phyloP scores from a whole-genome alignment of 2,113 vertebrate species.

The Anser brachyrhynchus region DNA sequence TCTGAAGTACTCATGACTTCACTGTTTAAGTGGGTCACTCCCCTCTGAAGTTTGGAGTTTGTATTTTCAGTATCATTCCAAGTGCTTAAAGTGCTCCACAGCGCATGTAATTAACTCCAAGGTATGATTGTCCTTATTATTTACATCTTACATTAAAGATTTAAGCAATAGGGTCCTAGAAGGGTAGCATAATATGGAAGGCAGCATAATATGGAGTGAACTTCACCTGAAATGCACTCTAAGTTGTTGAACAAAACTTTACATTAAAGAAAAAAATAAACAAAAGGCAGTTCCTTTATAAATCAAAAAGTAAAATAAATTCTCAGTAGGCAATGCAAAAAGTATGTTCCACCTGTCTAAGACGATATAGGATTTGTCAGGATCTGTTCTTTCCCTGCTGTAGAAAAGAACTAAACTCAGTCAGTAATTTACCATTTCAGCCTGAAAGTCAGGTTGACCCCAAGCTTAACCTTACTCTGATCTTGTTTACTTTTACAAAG shows the following conservation, averaged over 20 bases:
- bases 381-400: conserved; percentile 30
- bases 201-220: neutral
- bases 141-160: neutral
- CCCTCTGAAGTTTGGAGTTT: neutral
- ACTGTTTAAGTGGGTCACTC: neutral
- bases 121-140: neutral
- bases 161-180: neutral
- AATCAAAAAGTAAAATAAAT: conserved; percentile 48
- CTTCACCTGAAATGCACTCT: neutral
- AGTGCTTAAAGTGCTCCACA: neutral
- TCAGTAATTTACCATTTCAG: conserved; percentile 68
- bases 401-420: conserved; percentile 57
- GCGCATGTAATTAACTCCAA: neutral
- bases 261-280: neutral
- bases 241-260: neutral
- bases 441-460: conserved; percentile 60
- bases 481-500: conserved; percentile 59
- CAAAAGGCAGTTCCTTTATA: neutral
- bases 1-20: neutral
- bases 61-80: conserved; percentile 4
- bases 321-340: conserved; percentile 12
- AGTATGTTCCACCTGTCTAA: conserved; percentile 39
- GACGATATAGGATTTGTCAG: conserved; percentile 61
- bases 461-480: conserved; percentile 64
- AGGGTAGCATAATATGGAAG: neutral